Evolutionary conservation across 1,140 invertebrate genomes (phyloP), one percentile per base, ranked within the genome.

Genomic region (Drosophila mojavensis): DNA sequence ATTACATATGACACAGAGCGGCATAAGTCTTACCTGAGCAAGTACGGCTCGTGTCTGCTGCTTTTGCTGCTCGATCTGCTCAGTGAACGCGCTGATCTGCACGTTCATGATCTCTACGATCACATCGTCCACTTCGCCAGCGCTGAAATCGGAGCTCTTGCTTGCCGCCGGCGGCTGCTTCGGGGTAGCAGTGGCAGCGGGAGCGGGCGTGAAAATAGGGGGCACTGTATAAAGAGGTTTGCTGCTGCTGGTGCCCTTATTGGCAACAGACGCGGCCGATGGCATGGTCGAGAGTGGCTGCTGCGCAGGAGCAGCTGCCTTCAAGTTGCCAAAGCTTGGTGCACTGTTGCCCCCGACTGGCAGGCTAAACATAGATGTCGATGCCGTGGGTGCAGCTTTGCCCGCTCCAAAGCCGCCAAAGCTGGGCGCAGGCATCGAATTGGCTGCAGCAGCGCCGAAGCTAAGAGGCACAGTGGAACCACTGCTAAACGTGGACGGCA

Each of bases 21-120:
- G 5, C 7, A 45, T 3, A 11, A 4, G n/a, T 75, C 59, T 81
- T 68, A 95, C 93, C 88, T 93, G 92, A 4, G 92, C 89, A 17
- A 94, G 92, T 11, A 94, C 76, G 30, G 92, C 85, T 33, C 80
- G 91, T 0, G 93, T 93, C 56, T 93, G 92, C 3, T 93, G 85
- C 59, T 94, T 92, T 64, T 96, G 93, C 45, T 94, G 93, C 68
- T 93, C 93, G 2, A 96, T 77, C 81, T 96, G 95, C 65, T 92
- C 91, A 74, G 95, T 94, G 80, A 96, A 95, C 47, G 94, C 93
- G 26, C 93, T 92, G 2, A 95, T 94, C 93, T 96, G 94, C 24
- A 93, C 79, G 20, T 90, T 83, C 62, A 92, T 92, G 45, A 92
- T 89, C 55, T 90, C 80, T 1, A 65, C 75, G n/a, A 92, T 82